A percentile compares a stretch with the other conserved stretches of the same genome.
Conservation (phyloP, 2,113 vertebrate genomes). For the Scortum barcoo region DNA sequence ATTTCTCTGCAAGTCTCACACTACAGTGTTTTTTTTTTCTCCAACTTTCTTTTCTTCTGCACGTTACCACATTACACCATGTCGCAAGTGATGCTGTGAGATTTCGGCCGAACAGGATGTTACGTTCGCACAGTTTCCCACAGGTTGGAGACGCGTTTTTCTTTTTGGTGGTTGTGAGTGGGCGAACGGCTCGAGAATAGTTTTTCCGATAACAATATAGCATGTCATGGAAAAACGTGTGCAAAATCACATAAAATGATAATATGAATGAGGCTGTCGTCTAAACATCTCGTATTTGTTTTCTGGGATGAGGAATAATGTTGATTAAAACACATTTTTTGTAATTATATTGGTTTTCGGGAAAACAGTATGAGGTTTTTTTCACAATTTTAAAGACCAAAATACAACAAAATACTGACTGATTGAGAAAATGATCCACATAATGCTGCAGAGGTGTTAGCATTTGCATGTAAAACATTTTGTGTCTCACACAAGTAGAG, state of each 20-base stretch:
- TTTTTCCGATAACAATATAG: neutral
- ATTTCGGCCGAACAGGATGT: slow-evolving; percentile 49
- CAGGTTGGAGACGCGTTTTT: neutral
- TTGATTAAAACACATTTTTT: too few relatives aligned
- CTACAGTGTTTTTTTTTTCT: neutral
- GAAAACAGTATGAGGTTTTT: too few relatives aligned
- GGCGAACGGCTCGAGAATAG: neutral
- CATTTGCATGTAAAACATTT: too few relatives aligned
- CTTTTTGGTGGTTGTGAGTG: neutral
- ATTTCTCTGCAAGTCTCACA: slow-evolving; percentile 10
- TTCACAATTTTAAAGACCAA: too few relatives aligned
- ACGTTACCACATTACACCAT: slow-evolving; percentile 19
- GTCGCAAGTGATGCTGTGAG: slow-evolving; percentile 23
- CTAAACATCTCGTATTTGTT: too few relatives aligned
- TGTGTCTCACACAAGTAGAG: too few relatives aligned
- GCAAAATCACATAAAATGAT: neutral
- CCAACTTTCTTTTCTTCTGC: slow-evolving; percentile 13
- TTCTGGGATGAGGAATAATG: too few relatives aligned
- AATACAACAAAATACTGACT: too few relatives aligned
- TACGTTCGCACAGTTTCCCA: neutral
- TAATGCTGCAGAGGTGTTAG: too few relatives aligned
- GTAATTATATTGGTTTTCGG: too few relatives aligned
- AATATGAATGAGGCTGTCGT: too few relatives aligned
- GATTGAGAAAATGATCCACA: too few relatives aligned
- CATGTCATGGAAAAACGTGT: neutral